These are phyloP conservation scores for Diuraphis noxia DNA, from an alignment of 1,140 invertebrate genomes.

Conservation along the genomic window DNA sequence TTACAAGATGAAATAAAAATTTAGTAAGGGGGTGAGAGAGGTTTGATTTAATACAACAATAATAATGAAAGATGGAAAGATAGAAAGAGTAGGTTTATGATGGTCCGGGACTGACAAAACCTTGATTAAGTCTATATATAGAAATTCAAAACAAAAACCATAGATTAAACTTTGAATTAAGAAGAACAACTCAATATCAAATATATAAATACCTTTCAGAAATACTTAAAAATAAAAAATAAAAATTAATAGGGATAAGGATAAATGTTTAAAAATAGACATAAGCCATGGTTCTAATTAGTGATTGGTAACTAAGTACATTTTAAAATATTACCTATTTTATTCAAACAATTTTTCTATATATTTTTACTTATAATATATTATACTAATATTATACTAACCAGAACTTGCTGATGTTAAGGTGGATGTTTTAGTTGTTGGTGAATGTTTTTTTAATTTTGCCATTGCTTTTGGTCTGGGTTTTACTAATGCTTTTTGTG, in stretches of 20 bases:
- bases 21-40: too few relatives aligned
- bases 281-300: neutral
- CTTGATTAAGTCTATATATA: neutral
- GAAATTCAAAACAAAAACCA: neutral
- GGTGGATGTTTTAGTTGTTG: constrained; percentile 61
- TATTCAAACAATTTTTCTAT: neutral
- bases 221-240: neutral
- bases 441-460: constrained; percentile 57
- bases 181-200: neutral
- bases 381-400: constrained; percentile 55
- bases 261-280: neutral
- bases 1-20: neutral
- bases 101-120: too few relatives aligned
- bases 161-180: neutral
- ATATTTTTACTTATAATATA: neutral
- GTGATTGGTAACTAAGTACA: neutral
- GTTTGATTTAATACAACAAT: too few relatives aligned
- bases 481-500: constrained; percentile 58
- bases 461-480: constrained; percentile 57
- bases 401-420: constrained; percentile 61
- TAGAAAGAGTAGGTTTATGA: too few relatives aligned
- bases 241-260: neutral
- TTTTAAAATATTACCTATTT: neutral
- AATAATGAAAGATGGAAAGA: too few relatives aligned
- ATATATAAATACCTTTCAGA: neutral